A percentile compares a stretch with the other conserved stretches of the same genome.
These are phyloP conservation scores for Sussaba pulchella DNA, from an alignment of 2,888 invertebrate genomes.

Conservation along the genomic window DNA sequence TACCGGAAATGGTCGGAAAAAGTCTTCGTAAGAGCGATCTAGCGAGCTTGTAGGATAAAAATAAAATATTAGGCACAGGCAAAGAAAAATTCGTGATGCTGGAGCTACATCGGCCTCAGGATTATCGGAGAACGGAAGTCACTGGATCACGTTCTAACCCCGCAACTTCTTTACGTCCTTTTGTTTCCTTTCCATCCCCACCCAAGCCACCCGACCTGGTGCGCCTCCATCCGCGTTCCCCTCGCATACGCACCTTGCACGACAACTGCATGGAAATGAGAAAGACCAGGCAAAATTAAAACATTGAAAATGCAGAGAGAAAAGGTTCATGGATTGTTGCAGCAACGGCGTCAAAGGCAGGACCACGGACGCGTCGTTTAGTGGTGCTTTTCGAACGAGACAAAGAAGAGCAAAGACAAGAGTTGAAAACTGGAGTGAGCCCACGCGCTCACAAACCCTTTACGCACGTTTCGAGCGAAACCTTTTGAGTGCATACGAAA, in stretches of 20 bases:
- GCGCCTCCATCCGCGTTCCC: conserved; percentile 11
- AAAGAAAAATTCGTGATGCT: conserved; percentile 20
- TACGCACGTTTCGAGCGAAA: neutral
- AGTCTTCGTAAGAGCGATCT: neutral
- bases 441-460: conserved; percentile 61
- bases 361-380: neutral
- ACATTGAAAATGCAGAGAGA: conserved; percentile 71
- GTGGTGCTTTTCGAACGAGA: conserved; percentile 11
- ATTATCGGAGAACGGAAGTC: conserved; percentile 58
- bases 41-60: conserved; percentile 14
- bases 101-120: neutral
- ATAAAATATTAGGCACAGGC: conserved; percentile 30
- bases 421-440: conserved; percentile 64
- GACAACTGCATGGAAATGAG: conserved; percentile 70
- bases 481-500: neutral
- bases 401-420: conserved; percentile 54
- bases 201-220: conserved; percentile 35
- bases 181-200: conserved; percentile 29
- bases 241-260: neutral
- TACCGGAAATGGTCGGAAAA: conserved; percentile 27
- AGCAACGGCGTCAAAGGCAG: conserved; percentile 30
- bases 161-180: neutral
- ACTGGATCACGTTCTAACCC: conserved; percentile 11
- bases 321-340: conserved; percentile 59
- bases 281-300: conserved; percentile 75